Base-by-base conservation (phyloP, 2,797 vertebrate genomes). In the Chaenodraco wilsoni region DNA sequence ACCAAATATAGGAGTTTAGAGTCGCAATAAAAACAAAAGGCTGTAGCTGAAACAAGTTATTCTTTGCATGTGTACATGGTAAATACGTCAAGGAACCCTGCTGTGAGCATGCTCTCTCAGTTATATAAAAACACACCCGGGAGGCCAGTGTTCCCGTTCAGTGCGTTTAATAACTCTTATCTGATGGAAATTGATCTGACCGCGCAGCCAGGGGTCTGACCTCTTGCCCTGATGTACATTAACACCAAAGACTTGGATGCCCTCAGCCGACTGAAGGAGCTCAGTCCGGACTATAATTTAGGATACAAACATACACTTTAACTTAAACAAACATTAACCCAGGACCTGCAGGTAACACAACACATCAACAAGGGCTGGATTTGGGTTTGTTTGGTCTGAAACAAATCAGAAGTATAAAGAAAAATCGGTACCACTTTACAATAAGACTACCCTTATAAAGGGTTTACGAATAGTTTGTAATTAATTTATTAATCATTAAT, bases 111-210 rank as follows among this genome's bases (percentile, higher is more conserved):
- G 78, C 50, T 62, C 67, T 72, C 37, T 74, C 61, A 69, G 62
- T 81, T 75, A 86, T n/a, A 83, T 21, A 65, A 66, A 88, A 31
- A 74, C 63, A 79, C 69, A 77, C 63, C 57, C 9, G 19, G 27
- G 44, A 19, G 78, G 61, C 9, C 64, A 13, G 67, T 54, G 67
- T 58, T 79, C 77, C 72, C 33, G 3, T 65, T 81, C 61, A 50
- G 70, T 67, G 73, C 45, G 65, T 85, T 79, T 87, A 88, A 88
- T 78, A 87, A 74, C 61, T 76, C 76, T 88, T 92, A 90, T 93
- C 90, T 91, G 89, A 91, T 92, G 79, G 76, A 89, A 93, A 81
- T 40, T 64, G 87, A 92, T 86, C 88, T 46, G 68, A 79, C 63
- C 15, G n/a, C 84, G 85, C 88, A 89, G 82, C 65, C 78, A 79